Evolutionary conservation across 2,888 invertebrate species (phyloP).

Genomic region (Chaetogeoica ovagalla): DNA sequence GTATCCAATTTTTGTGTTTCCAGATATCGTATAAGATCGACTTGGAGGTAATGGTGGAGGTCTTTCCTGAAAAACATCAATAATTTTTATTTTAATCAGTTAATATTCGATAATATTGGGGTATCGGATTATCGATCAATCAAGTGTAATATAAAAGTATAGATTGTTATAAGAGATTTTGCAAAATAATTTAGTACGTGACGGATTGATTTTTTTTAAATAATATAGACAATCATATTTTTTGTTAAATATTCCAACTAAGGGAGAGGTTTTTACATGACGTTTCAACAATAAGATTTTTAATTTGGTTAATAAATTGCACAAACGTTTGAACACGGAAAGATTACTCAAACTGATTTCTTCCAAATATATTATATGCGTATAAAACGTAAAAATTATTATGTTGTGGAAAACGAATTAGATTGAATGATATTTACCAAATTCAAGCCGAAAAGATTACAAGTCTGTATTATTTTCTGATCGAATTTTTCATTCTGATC

Average conservation of each 20-base stretch:
- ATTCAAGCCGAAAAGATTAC: conserved; percentile 86
- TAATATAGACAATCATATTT: background rate
- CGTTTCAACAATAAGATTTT: too few species aligned
- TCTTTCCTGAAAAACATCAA: conserved; percentile 67
- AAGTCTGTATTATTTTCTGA: conserved; percentile 85
- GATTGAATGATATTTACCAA: conserved; percentile 65
- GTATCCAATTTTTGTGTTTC: conserved; percentile 87
- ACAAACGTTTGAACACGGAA: too few species aligned
- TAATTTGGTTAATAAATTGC: too few species aligned
- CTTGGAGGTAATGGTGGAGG: conserved; percentile 91
- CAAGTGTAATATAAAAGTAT: too few species aligned
- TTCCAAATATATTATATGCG: too few species aligned
- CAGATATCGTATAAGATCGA: conserved; percentile 85
- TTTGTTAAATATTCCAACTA: background rate
- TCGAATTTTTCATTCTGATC: conserved; percentile 84
- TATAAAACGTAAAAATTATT: too few species aligned
- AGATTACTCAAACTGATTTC: too few species aligned
- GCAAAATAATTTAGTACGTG: background rate
- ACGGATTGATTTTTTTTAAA: background rate
- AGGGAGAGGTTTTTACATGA: too few species aligned
- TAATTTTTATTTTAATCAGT: too few species aligned
- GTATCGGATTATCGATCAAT: too few species aligned
- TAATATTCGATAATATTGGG: too few species aligned
- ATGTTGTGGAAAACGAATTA: background rate
- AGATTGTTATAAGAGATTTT: too few species aligned